phyloP scores from a whole-genome alignment of 1,140 invertebrate species.

The Drosophila takahashii region DNA sequence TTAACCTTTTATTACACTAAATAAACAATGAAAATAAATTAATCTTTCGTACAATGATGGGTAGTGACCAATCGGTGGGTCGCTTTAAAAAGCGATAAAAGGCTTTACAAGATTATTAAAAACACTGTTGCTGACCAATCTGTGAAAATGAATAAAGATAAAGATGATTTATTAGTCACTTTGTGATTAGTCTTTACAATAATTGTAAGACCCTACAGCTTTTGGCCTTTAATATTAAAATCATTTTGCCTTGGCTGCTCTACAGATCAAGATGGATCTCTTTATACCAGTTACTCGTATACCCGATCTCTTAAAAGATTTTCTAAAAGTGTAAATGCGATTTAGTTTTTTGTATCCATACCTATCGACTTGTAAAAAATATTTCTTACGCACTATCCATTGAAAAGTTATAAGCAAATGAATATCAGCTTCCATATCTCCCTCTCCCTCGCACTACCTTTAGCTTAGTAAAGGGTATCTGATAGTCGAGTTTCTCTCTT shows the following conservation, averaged over 20 bases:
- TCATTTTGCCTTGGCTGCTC: background rate
- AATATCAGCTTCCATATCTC: no score
- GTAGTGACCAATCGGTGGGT: background rate
- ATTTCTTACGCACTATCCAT: no score
- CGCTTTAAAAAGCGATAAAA: background rate
- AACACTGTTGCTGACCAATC: background rate
- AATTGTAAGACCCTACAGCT: background rate
- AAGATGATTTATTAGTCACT: background rate
- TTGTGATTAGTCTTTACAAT: background rate
- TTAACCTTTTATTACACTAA: background rate
- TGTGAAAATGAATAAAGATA: background rate
- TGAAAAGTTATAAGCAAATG: no score
- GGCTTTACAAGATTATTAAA: constrained; percentile 1
- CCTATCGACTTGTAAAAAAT: no score
- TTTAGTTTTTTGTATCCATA: no score
- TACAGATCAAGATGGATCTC: background rate
- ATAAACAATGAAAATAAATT: background rate
- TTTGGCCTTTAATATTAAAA: background rate
- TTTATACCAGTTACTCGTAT: no score
- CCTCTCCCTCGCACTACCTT: no score
- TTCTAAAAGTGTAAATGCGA: no score
- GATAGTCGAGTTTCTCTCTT: no score
- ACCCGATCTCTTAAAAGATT: no score
- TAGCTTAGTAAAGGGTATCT: no score
- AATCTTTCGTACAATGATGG: background rate